Percentiles rank a stretch among this genome's conserved stretches.
phyloP scores from a whole-genome alignment of 2,113 vertebrate species.

The Perccottus glenii region DNA sequence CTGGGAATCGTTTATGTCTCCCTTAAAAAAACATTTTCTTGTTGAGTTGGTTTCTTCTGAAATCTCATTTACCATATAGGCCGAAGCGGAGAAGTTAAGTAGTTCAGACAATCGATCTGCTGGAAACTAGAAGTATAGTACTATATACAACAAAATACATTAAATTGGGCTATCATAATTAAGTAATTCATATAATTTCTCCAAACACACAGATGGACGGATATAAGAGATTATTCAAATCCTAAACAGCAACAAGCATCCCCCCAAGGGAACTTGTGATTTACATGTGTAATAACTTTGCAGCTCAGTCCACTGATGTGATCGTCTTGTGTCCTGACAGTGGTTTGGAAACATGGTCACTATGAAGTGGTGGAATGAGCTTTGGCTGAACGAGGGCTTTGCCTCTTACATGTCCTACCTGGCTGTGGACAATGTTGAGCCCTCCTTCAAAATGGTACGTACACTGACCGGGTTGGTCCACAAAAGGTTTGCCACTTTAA shows the following conservation, averaged over 20 bases:
- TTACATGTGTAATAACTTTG: background rate
- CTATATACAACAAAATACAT: too few species aligned
- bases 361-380: slow-evolving; percentile 91
- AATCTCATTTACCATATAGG: too few species aligned
- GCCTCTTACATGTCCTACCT: slow-evolving; percentile 85
- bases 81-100: too few species aligned
- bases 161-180: too few species aligned
- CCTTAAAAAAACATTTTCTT: background rate
- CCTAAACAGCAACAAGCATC: too few species aligned
- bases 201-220: too few species aligned
- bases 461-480: background rate
- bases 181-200: too few species aligned
- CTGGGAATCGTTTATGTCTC: background rate
- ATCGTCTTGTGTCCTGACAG: slow-evolving; percentile 64
- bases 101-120: too few species aligned
- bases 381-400: slow-evolving; percentile 95
- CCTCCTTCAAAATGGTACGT: slow-evolving; percentile 81
- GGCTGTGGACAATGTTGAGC: slow-evolving; percentile 70
- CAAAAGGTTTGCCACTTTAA: too few species aligned
- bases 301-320: background rate
- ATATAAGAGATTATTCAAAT: too few species aligned
- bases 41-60: background rate
- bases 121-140: too few species aligned
- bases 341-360: slow-evolving; percentile 98
- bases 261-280: background rate